These are phyloP conservation scores for Drosophila tsacasi DNA, from an alignment of 1,140 invertebrate genomes.

Conservation along the genomic window DNA sequence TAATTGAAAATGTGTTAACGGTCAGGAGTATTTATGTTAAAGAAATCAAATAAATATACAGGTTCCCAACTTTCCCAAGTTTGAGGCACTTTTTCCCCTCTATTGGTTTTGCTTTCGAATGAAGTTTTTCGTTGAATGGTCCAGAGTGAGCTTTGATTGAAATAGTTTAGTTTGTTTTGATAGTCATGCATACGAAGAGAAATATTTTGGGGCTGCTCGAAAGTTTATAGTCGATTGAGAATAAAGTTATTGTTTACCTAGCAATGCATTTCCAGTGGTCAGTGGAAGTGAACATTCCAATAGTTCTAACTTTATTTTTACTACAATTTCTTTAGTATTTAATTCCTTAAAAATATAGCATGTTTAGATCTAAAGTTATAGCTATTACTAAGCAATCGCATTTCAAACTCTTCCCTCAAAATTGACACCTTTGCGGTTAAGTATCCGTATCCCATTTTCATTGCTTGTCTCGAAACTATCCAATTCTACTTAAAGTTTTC, in stretches of 20 bases:
- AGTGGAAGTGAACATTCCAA: not conserved
- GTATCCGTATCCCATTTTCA: slow-evolving; percentile 53
- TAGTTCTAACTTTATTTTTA: not conserved
- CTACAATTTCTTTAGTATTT: too few relatives aligned
- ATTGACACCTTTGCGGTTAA: slow-evolving; percentile 6
- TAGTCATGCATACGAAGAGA: slow-evolving; percentile 38
- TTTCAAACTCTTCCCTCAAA: not conserved
- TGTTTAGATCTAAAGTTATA: not conserved
- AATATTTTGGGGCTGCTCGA: slow-evolving; percentile 20
- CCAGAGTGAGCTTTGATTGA: slow-evolving; percentile 51
- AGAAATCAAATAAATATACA: too few relatives aligned
- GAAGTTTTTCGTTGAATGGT: slow-evolving; percentile 31
- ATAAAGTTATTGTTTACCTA: slow-evolving; percentile 19
- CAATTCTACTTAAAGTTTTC: slow-evolving; percentile 40
- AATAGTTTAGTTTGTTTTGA: slow-evolving; percentile 58
- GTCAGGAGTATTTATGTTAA: too few relatives aligned
- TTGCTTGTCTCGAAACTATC: slow-evolving; percentile 58
- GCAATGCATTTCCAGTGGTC: not conserved
- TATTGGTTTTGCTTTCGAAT: slow-evolving; percentile 50
- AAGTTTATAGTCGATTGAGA: slow-evolving; percentile 13
- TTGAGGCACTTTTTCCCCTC: slow-evolving; percentile 37
- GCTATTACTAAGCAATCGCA: not conserved
- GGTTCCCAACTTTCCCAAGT: slow-evolving; percentile 9
- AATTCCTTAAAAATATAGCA: not conserved
- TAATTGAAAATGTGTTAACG: too few relatives aligned